These are phyloP conservation scores for Stratiomys singularior DNA, from an alignment of 2,888 invertebrate genomes.

Conservation along the genomic window DNA sequence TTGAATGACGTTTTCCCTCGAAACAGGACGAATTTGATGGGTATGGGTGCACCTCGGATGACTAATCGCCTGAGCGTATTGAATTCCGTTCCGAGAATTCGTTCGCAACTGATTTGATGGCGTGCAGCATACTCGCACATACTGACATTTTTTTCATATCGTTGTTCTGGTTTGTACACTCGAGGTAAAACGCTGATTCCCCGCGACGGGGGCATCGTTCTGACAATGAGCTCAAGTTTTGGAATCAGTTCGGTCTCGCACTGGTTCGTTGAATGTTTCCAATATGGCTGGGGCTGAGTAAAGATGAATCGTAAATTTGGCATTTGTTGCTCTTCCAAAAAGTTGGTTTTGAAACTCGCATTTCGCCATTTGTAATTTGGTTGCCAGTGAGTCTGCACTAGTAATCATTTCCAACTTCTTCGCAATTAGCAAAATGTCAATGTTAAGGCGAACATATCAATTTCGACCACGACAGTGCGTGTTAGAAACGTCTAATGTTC, in stretches of 20 bases:
- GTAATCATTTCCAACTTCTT: no score
- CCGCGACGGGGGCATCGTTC: background rate
- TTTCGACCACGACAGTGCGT: no score
- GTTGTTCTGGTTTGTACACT: conserved; percentile 24
- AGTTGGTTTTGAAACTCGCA: no score
- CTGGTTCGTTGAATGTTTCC: background rate
- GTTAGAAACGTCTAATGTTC: no score
- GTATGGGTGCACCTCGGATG: no score
- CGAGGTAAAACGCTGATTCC: background rate
- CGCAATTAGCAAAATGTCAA: no score
- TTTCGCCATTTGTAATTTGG: no score
- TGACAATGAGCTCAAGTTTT: background rate
- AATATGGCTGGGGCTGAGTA: background rate
- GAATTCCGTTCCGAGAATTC: no score
- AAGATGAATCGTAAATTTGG: background rate
- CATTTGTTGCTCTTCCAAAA: background rate
- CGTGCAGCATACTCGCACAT: background rate
- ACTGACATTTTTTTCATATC: conserved; percentile 24
- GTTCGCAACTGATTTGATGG: background rate
- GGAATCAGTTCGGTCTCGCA: background rate
- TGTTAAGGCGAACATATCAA: no score
- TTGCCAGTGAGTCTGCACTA: no score
- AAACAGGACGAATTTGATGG: background rate
- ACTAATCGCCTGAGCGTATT: no score
- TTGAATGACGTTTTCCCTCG: background rate